Evolutionary conservation across 2,888 invertebrate genomes (phyloP), one percentile per base, ranked within the genome.

Genomic region (Nipponacmea schrenckii): DNA sequence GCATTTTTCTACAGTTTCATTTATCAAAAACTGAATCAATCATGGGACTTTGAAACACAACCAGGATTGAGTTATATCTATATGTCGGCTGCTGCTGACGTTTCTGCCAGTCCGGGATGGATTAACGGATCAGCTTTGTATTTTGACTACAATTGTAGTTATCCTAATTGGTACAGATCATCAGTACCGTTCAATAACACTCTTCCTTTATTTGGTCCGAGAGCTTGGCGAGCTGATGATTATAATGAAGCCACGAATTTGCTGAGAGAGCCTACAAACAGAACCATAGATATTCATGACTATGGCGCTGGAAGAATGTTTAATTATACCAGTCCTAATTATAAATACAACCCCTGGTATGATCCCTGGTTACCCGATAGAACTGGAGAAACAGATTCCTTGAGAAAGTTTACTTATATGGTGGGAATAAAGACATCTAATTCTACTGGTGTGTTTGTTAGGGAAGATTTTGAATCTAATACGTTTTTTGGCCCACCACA

Each of bases 21-120:
- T 64, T 84, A 81, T 66, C 85, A 85, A 68, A 77, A 80, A 68
- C 78, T 84, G 67, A 87, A 85, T 74, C 77, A 81, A 24, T 80
- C 84, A 0, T 74, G 74, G 71, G 75, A 79, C 39, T 96, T 88
- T 86, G 96, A 96, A 84, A 96, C 96, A 0, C 97, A 98, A 90
- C 98, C 98, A 0, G 98, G 98, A 69, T 95, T 98, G 94, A 96
- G 97, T 96, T 98, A 98, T 86, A 96, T 96, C 85, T 96, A 97
- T 87, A 90, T 98, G 63, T 97, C 97, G 0, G 94, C 96, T 0
- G 95, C 97, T 0, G 97, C 98, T 0, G 98, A 98, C 88, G 95
- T 98, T 0, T 94, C 97, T 0, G 92, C 97, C 0, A 97, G 96
- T 89, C 94, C 94, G 0, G 94, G 94, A 80, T 94, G 97, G 77